phyloP scores from a whole-genome alignment of 2,797 vertebrate genomes.

The Gymnothorax reevesii region DNA sequence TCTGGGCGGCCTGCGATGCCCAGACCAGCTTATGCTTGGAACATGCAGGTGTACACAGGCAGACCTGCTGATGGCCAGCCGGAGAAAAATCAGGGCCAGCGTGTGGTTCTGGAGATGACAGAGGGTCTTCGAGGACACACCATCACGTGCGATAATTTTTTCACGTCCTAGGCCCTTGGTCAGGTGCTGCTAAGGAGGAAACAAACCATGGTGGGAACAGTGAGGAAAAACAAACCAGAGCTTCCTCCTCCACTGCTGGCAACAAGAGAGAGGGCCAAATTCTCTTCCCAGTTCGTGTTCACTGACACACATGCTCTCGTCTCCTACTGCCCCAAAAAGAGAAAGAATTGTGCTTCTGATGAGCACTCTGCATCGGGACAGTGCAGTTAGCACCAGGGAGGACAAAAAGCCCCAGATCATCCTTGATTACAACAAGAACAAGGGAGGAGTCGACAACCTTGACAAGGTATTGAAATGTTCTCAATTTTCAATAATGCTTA shows the following conservation, averaged over 20 bases:
- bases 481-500: conserved; percentile 26
- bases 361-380: background rate
- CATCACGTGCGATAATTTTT: background rate
- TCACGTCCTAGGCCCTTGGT: background rate
- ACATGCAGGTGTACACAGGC: conserved; percentile 15
- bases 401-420: conserved; percentile 6
- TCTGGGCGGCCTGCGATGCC: too few relatives aligned
- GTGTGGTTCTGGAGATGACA: background rate
- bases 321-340: conserved; percentile 30
- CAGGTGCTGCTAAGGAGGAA: conserved; percentile 16
- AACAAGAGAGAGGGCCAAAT: background rate
- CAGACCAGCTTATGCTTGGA: conserved; percentile 23
- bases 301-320: conserved; percentile 6
- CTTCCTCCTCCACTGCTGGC: conserved; percentile 11
- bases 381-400: background rate
- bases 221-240: conserved; percentile 22
- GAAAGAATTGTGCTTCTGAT: conserved; percentile 21
- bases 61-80: background rate
- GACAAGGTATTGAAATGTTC: background rate
- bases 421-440: conserved; percentile 2
- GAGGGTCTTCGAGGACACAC: background rate
- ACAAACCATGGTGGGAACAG: too few relatives aligned
- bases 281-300: background rate
- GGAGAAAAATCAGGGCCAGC: conserved; percentile 4
- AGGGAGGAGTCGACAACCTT: conserved; percentile 8